Evolutionary conservation across 2,113 vertebrate species (phyloP), one percentile per base, ranked within the genome.

Genomic region (Mastomys natalensis): DNA sequence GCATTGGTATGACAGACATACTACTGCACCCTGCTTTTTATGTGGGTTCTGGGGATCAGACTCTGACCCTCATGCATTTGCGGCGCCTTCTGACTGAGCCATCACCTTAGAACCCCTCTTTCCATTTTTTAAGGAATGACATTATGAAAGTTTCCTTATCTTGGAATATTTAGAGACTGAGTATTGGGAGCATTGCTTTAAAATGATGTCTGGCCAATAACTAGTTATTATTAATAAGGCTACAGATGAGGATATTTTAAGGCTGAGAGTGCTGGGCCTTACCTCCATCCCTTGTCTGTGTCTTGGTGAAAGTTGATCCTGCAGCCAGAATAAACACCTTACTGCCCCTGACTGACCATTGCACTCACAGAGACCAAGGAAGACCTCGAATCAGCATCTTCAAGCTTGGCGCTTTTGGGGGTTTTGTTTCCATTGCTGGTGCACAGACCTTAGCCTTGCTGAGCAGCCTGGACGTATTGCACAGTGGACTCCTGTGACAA

Each of bases 161-260:
- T 96, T 62, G 40, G 1, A 45, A 84, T 94, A 78, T 51, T 51
- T 51, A 51, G 68, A 73, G 93, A 77, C 15, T 93, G 66, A 89
- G 24, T 70, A 5, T 85, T 68, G 4, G 2, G 45, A 78, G n/a
- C 78, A 90, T 40, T 72, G 22, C 17, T 74, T 92, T 94, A 17
- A 82, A 21, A 72, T 62, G 91, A 40, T 45, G n/a, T 78, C 89
- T 81, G 60, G 55, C 89, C 29, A 34, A 51, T 77, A 78, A 74
- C 53, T 66, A 89, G 81, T 55, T 43, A 82, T 84, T 90, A 85
- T 73, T 68, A 82, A 85, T n/a, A 31, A 95, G 16, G 21, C 45
- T 37, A 60, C 85, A 51, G 31, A 64, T 24, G 55, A 62, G 40
- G 12, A 4, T 72, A 13, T 66, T 90, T 91, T 16, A 53, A 15